These are phyloP conservation scores for Somateria mollissima DNA, from an alignment of 2,797 vertebrate genomes.

Conservation along the genomic window DNA sequence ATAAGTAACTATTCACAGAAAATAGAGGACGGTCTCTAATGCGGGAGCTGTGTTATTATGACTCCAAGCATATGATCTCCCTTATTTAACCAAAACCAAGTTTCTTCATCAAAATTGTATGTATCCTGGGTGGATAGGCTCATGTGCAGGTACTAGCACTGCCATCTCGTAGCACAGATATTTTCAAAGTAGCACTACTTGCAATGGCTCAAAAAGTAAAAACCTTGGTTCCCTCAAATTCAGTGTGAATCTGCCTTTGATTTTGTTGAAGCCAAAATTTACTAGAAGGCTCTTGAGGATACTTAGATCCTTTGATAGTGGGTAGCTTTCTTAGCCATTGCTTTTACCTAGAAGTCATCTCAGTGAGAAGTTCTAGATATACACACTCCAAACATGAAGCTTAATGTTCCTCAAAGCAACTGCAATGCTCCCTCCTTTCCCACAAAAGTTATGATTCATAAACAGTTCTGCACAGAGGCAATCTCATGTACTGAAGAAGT, in stretches of 20 bases:
- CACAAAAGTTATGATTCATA: background rate
- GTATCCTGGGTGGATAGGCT: background rate
- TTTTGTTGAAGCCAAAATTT: background rate
- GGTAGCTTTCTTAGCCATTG: background rate
- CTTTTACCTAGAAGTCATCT: background rate
- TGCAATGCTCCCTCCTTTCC: background rate
- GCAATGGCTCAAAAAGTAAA: background rate
- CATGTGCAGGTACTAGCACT: background rate
- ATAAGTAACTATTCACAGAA: background rate
- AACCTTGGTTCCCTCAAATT: background rate
- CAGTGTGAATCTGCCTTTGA: background rate
- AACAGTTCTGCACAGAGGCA: background rate
- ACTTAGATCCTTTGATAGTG: background rate
- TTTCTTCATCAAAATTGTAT: background rate
- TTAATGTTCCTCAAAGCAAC: background rate
- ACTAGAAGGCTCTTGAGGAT: background rate
- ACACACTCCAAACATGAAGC: background rate
- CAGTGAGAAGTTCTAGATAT: background rate
- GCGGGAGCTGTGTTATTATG: background rate
- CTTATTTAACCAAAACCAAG: background rate
- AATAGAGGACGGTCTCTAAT: background rate
- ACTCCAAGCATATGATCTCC: background rate
- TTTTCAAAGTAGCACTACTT: background rate
- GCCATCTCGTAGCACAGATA: background rate
- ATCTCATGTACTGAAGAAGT: background rate